These are phyloP conservation scores for Tapirus indicus DNA, from an alignment of 2,797 vertebrate genomes.

Conservation along the genomic window DNA sequence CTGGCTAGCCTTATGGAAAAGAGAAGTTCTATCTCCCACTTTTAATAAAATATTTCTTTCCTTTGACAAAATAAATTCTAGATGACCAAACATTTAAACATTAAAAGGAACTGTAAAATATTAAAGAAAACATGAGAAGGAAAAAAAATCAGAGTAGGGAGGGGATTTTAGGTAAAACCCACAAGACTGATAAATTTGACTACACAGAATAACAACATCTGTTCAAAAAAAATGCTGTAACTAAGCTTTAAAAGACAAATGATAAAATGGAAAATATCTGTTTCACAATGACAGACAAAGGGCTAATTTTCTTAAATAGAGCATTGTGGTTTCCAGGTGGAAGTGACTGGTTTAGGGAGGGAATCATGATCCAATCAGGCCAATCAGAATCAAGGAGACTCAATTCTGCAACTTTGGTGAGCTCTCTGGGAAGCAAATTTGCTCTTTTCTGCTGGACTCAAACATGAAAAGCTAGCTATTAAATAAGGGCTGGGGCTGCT, in stretches of 20 bases:
- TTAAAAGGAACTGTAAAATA: not conserved
- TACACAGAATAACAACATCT: not conserved
- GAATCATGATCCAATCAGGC: not conserved
- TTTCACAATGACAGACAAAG: not conserved
- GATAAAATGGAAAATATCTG: not conserved
- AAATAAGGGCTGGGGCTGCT: not conserved
- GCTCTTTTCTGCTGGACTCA: not conserved
- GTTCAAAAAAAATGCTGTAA: not conserved
- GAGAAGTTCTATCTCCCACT: not conserved
- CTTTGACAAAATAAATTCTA: not conserved
- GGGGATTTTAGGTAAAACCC: not conserved
- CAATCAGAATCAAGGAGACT: not conserved
- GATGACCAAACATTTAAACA: not conserved
- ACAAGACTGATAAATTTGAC: not conserved
- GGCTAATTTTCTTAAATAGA: not conserved
- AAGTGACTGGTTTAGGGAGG: not conserved
- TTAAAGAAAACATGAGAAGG: not conserved
- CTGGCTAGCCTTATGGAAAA: not conserved
- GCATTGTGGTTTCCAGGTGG: not conserved
- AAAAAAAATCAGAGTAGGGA: not conserved
- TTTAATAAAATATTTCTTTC: not conserved
- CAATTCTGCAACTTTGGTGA: not conserved
- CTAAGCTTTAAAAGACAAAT: not conserved
- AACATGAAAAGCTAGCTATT: not conserved
- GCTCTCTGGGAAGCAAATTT: not conserved